Evolutionary conservation across 2,113 vertebrate genomes (phyloP).

Genomic region (Cyphomyrus plagiostoma): DNA sequence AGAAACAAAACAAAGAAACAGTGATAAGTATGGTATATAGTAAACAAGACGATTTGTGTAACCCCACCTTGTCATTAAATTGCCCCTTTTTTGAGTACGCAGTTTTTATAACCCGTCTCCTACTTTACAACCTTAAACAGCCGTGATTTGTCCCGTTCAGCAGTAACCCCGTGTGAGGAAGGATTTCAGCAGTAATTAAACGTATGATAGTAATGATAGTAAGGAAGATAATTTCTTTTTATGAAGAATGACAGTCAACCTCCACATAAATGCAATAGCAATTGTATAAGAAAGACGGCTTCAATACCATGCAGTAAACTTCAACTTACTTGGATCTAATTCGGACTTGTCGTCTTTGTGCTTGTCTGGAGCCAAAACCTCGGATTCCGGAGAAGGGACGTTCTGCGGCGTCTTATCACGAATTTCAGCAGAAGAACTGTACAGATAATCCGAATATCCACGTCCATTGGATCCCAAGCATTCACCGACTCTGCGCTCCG

Average conservation of each 20-base stretch:
- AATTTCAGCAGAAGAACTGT: slow-evolving; percentile 66
- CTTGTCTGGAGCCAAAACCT: slow-evolving; percentile 66
- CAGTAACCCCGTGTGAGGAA: slow-evolving; percentile 13
- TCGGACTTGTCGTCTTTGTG: slow-evolving; percentile 79
- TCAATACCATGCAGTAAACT: slow-evolving; percentile 63
- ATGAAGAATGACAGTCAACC: slow-evolving; percentile 58
- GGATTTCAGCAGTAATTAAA: slow-evolving; percentile 25
- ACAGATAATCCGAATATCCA: slow-evolving; percentile 69
- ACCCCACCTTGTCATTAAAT: slow-evolving; percentile 21
- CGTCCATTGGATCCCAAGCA: slow-evolving; percentile 66
- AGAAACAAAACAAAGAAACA: not conserved
- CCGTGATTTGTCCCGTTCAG: slow-evolving; percentile 25
- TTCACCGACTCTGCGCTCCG: slow-evolving; percentile 54
- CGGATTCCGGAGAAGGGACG: slow-evolving; percentile 68
- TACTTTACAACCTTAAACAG: slow-evolving; percentile 30
- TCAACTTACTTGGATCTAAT: slow-evolving; percentile 79
- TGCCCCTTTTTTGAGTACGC: slow-evolving; percentile 23
- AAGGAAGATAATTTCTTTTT: slow-evolving; percentile 66
- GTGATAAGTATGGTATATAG: not conserved
- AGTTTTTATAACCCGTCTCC: slow-evolving; percentile 33
- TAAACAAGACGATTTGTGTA: not conserved
- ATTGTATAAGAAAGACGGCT: slow-evolving; percentile 31
- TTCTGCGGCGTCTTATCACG: slow-evolving; percentile 68
- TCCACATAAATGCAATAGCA: not conserved
- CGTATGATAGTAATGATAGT: slow-evolving; percentile 26